Evolutionary conservation across 2,888 invertebrate species (phyloP), one percentile per base, ranked within the genome.

Genomic region (Drosophila niveifrons): DNA sequence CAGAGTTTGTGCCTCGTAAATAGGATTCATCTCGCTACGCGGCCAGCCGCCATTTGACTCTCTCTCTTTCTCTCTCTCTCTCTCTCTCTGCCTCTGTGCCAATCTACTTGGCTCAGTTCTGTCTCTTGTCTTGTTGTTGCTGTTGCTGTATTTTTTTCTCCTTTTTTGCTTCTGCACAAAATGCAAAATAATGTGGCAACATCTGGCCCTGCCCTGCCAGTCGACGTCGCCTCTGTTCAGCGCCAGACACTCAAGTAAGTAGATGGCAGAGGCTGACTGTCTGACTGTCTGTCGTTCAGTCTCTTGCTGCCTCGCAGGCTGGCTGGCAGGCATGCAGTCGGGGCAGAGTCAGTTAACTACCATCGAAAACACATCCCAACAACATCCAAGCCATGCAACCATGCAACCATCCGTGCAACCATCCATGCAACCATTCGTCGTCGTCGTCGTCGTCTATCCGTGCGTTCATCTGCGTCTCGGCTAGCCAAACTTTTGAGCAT

Each of bases 21-120:
- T 86, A 88, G 86, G 87, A 86, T 89, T 86, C 88, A 82, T 74
- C 83, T 88, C 71, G 80, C 70, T 50, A 65, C 88, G 89, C 83
- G 84, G 66, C 56, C 63, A 81, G 76, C 72, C 82, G 82, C 67
- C 68, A 79, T 68, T 84, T 72, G 82, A 64, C 72, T 75, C 72
- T 75, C 58, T 41, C 39, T 41, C 39, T 41, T 41, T 52, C 44
- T 13, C 72, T 75, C 72, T 75, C 58, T 41, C 39, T 41, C 39
- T 41, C 15, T 52, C 44, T 13, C n/a, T 59, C 36, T 46, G 43
- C 59, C 48, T 13, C 55, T 55, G 50, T 23, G 55, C 47, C 66
- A 72, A 58, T 52, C 74, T 48, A 23, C 59, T 68, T 61, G 69
- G 65, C 57, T 74, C 65, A 64, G 58, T 75, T 78, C 57, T 53